phyloP scores from a whole-genome alignment of 2,797 vertebrate species.

The Betta splendens region DNA sequence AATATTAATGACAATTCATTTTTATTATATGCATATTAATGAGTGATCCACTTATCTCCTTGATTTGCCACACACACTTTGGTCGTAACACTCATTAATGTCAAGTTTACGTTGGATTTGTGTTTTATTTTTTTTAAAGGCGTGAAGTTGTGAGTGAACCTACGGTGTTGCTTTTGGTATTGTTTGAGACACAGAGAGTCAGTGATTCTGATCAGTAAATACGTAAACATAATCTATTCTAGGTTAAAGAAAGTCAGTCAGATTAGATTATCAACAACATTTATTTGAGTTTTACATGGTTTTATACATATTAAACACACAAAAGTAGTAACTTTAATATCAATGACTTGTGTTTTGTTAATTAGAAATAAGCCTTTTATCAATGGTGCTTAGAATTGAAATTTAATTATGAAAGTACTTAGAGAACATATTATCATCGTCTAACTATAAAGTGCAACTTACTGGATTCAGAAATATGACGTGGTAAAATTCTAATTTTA shows the following conservation, averaged over 20 bases:
- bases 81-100: background rate
- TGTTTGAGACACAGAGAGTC: too few relatives aligned
- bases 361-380: slow-evolving; percentile 61
- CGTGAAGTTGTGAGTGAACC: too few relatives aligned
- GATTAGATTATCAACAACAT: slow-evolving; percentile 64
- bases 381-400: slow-evolving; percentile 55
- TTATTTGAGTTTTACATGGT: slow-evolving; percentile 72
- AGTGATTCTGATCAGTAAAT: too few relatives aligned
- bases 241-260: slow-evolving; percentile 36
- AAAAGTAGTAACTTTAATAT: slow-evolving; percentile 57
- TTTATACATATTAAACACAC: slow-evolving; percentile 67
- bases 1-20: too few relatives aligned
- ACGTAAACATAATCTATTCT: too few relatives aligned
- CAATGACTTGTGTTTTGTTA: slow-evolving; percentile 54
- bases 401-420: slow-evolving; percentile 62
- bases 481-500: slow-evolving; percentile 35
- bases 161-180: too few relatives aligned
- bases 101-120: background rate
- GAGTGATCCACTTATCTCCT: too few relatives aligned
- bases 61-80: background rate
- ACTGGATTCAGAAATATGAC: slow-evolving; percentile 51
- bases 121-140: too few relatives aligned
- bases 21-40: too few relatives aligned
- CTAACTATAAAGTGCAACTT: slow-evolving; percentile 73
- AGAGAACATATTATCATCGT: slow-evolving; percentile 63